These are phyloP conservation scores for Lepeophtheirus salmonis DNA, from an alignment of 1,140 invertebrate species.

Conservation along the genomic window DNA sequence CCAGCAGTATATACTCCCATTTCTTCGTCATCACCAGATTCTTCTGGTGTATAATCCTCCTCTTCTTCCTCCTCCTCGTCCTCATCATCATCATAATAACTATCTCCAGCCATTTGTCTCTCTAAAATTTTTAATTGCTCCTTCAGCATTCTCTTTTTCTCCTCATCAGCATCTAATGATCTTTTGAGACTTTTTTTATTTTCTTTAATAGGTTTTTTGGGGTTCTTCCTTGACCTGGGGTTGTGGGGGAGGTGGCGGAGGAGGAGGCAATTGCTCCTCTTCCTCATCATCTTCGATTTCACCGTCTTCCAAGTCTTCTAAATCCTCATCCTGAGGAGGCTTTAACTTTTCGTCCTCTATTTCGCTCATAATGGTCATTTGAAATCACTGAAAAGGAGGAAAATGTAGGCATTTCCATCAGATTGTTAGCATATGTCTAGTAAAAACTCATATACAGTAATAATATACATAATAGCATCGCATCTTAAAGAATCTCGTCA, in stretches of 20 bases:
- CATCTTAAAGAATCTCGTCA: no score
- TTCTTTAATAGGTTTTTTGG: no score
- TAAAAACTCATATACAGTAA: no score
- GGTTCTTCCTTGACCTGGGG: not conserved
- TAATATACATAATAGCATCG: no score
- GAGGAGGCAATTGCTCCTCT: conserved; percentile 17
- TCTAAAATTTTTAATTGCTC: conserved; percentile 5
- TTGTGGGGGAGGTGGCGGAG: not conserved
- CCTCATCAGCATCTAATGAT: not conserved
- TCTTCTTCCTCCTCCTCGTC: not conserved
- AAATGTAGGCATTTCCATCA: no score
- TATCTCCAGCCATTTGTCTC: not conserved
- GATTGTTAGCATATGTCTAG: no score
- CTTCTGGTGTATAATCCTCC: not conserved
- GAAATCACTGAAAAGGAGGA: not conserved
- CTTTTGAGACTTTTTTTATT: not conserved
- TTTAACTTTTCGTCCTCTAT: not conserved
- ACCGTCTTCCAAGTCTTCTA: conserved; percentile 20
- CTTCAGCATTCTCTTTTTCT: conserved; percentile 11
- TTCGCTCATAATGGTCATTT: not conserved
- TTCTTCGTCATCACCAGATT: not conserved
- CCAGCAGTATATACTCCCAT: conserved; percentile 12
- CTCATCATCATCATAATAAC: conserved; percentile 8
- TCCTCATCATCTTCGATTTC: conserved; percentile 20
- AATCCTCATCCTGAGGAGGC: not conserved